A percentile compares a stretch with the other conserved stretches of the same genome.
Evolutionary conservation across 2,888 invertebrate genomes (phyloP).

Genomic region (Hirtodrosophila cameraria): DNA sequence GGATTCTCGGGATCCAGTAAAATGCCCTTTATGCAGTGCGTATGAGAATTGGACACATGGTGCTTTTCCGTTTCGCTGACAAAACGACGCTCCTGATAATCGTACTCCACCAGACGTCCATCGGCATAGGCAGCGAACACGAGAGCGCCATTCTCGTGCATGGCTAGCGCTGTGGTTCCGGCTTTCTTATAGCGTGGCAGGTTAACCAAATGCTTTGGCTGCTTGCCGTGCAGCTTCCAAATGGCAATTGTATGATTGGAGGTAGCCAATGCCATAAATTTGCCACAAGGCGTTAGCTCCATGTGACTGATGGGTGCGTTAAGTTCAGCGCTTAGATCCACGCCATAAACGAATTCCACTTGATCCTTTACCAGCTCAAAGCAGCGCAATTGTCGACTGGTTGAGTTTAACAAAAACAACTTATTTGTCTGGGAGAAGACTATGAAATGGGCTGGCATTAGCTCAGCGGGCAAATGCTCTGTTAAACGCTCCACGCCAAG

Average conservation of each 20-base stretch:
- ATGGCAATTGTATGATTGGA: conserved; percentile 87
- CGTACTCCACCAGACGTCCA: conserved; percentile 92
- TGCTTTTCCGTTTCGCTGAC: conserved; percentile 85
- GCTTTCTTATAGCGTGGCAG: conserved; percentile 90
- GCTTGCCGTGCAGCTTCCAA: conserved; percentile 85
- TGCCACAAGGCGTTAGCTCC: conserved; percentile 85
- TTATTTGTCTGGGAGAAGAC: conserved; percentile 84
- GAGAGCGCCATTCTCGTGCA: conserved; percentile 86
- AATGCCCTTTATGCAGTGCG: conserved; percentile 85
- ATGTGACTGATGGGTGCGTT: conserved; percentile 86
- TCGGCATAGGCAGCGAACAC: conserved; percentile 91
- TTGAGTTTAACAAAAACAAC: conserved; percentile 83
- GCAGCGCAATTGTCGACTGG: conserved; percentile 82
- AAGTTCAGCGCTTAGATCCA: conserved; percentile 84
- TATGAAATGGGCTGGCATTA: conserved; percentile 81
- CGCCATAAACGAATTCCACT: conserved; percentile 80
- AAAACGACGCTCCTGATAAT: conserved; percentile 87
- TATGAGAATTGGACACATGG: conserved; percentile 83
- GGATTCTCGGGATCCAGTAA: conserved; percentile 87
- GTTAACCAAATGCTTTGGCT: conserved; percentile 85
- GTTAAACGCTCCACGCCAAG: conserved; percentile 78
- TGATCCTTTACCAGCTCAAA: conserved; percentile 80
- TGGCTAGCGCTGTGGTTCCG: conserved; percentile 89
- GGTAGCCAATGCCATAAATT: conserved; percentile 89
- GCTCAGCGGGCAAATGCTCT: conserved; percentile 80